A percentile compares a stretch with the other conserved stretches of the same genome.
Evolutionary conservation across 2,888 invertebrate genomes (phyloP).

Genomic region (Epinotia demarniana): DNA sequence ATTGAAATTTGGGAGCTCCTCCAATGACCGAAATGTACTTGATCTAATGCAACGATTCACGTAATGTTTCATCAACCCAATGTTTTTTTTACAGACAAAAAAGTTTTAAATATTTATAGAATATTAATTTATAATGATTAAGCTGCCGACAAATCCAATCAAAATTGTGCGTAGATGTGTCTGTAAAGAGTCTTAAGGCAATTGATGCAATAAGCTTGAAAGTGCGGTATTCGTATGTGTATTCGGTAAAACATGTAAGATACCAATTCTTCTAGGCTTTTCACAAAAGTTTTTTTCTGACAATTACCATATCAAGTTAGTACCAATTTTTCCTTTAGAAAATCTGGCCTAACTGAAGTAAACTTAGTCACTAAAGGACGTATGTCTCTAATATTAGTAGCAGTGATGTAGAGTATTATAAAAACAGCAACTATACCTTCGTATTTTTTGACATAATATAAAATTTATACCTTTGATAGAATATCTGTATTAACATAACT

Average conservation of each 20-base stretch:
- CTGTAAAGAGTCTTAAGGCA: too few relatives aligned
- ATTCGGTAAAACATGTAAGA: not conserved
- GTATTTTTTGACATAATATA: constrained; percentile 13
- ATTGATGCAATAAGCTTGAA: too few relatives aligned
- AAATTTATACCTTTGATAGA: not conserved
- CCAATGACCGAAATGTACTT: too few relatives aligned
- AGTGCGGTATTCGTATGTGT: too few relatives aligned
- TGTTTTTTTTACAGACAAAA: too few relatives aligned
- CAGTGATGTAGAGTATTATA: constrained; percentile 24
- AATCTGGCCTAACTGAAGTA: constrained; percentile 9
- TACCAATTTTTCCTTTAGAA: constrained; percentile 13
- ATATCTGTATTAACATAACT: not conserved
- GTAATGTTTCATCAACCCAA: too few relatives aligned
- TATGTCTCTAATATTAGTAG: constrained; percentile 11
- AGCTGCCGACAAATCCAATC: too few relatives aligned
- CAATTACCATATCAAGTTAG: constrained; percentile 1
- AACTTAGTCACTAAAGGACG: constrained; percentile 21
- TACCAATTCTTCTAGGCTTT: not conserved
- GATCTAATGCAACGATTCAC: too few relatives aligned
- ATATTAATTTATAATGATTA: too few relatives aligned
- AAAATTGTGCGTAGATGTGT: too few relatives aligned
- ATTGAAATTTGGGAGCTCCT: too few relatives aligned
- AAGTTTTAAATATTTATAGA: too few relatives aligned
- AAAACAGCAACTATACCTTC: not conserved
- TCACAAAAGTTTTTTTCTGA: not conserved